phyloP scores from a whole-genome alignment of 2,888 invertebrate species.

The Morpho deidamia region DNA sequence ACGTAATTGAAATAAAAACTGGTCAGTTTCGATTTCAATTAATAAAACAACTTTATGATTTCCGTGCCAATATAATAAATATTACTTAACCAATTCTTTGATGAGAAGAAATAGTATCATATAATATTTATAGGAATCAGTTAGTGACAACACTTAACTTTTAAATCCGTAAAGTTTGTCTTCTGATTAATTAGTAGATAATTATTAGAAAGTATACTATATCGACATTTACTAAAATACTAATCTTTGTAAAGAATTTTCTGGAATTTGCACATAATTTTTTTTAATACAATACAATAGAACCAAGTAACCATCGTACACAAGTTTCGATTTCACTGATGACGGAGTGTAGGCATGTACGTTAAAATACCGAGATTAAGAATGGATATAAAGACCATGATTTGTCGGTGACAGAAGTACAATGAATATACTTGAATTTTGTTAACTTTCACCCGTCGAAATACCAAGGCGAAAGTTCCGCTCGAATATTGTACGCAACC shows the following conservation, averaged over 20 bases:
- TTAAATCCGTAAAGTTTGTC: no score
- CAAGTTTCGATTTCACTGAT: constrained; percentile 55
- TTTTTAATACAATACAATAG: constrained; percentile 23
- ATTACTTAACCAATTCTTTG: no score
- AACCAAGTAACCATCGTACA: constrained; percentile 41
- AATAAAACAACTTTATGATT: no score
- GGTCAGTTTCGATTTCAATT: not conserved
- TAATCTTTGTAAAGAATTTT: no score
- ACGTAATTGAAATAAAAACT: constrained; percentile 8
- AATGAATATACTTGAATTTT: constrained; percentile 45
- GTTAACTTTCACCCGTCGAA: constrained; percentile 67
- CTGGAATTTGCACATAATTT: no score
- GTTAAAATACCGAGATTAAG: constrained; percentile 57
- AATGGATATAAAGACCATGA: constrained; percentile 61
- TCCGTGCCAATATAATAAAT: no score
- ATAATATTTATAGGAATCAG: no score
- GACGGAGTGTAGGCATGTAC: constrained; percentile 49
- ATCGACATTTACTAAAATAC: no score
- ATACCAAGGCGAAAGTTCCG: constrained; percentile 57
- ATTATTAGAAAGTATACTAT: no score
- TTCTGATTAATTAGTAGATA: no score
- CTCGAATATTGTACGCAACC: constrained; percentile 19
- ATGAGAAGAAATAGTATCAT: no score
- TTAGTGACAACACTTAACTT: constrained; percentile 4
- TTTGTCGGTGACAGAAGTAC: constrained; percentile 67